These are phyloP conservation scores for Diplolepis rosae DNA, from an alignment of 2,888 invertebrate genomes.

Conservation along the genomic window DNA sequence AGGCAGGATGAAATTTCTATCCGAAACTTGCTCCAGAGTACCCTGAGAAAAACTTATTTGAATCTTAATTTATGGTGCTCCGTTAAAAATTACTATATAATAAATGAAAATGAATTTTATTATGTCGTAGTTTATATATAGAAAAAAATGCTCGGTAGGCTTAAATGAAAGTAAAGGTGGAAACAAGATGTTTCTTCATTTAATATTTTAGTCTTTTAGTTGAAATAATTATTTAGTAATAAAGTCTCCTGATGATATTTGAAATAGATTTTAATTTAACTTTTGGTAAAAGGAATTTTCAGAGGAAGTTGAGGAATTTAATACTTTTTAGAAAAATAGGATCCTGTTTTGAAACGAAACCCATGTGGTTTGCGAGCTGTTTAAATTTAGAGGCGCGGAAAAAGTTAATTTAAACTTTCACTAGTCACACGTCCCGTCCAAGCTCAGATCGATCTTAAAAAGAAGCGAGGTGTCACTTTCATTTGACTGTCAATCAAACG, in stretches of 20 bases:
- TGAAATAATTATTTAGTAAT: too few relatives aligned
- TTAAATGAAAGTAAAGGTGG: neutral
- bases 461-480: slow-evolving; percentile 35
- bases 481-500: slow-evolving; percentile 33
- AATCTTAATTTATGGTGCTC: too few relatives aligned
- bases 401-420: slow-evolving; percentile 48
- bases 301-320: too few relatives aligned
- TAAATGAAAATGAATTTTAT: too few relatives aligned
- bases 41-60: too few relatives aligned
- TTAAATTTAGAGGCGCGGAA: slow-evolving; percentile 43
- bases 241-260: too few relatives aligned
- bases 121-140: too few relatives aligned
- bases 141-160: too few relatives aligned
- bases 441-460: slow-evolving; percentile 37
- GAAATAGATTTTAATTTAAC: neutral
- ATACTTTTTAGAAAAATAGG: neutral
- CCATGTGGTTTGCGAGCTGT: slow-evolving; percentile 13
- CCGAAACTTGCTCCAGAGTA: too few relatives aligned
- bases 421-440: slow-evolving; percentile 36
- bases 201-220: too few relatives aligned
- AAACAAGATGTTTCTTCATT: neutral
- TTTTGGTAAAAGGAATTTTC: neutral
- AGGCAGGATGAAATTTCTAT: too few relatives aligned
- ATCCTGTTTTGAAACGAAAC: slow-evolving; percentile 22
- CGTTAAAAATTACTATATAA: too few relatives aligned